Evolutionary conservation across 1,140 invertebrate genomes (phyloP), one percentile per base, ranked within the genome.

Genomic region (Brachionus calyciflorus): DNA sequence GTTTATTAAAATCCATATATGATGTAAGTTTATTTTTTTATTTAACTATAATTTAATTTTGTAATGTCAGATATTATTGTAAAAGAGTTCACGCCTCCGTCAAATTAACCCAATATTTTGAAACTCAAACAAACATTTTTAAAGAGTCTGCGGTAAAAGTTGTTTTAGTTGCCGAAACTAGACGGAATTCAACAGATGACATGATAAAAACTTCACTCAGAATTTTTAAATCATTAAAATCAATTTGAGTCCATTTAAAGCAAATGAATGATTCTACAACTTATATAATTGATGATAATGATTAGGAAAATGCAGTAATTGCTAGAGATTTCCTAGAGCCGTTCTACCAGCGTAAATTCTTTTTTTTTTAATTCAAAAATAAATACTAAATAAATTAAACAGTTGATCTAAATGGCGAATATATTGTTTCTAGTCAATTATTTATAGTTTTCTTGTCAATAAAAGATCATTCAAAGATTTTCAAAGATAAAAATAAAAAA

Each of bases 1-100:
- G 17, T 44, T 44, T 73, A n/a, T 68, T 79, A 57, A 78, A 80
- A 24, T 21, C 77, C 17, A 70, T 80, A 24, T 26, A 77, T 37
- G 51, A 65, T 46, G 55, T 76, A 44, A 60, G 73, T 33, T 30
- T 6, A 33, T 57, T 1, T 3, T 57, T 33, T 2, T n/a, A 57
- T 30, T 4, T n/a, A 12, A 30, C 2, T n/a, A 30, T 33, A 1
- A 33, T 30, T 57, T 30, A 57, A 30, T 30, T 30, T 55, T 21
- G 26, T 26, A 55, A 55, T 14, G 26, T 55, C 26, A 21, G 51
- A 6, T 55, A 26, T 55, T 55, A 26, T 21, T 28, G 51, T 26
- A 55, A 55, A 55, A 28, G 2, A 55, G 3, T 55, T 26, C 51
- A n/a, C n/a, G 3, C 6, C 3, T 55, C 24, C 6, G 12, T 1